A percentile compares a stretch with the other conserved stretches of the same genome.
Evolutionary conservation across 1,140 invertebrate species (phyloP).

Genomic region (Drosophila carrolli): DNA sequence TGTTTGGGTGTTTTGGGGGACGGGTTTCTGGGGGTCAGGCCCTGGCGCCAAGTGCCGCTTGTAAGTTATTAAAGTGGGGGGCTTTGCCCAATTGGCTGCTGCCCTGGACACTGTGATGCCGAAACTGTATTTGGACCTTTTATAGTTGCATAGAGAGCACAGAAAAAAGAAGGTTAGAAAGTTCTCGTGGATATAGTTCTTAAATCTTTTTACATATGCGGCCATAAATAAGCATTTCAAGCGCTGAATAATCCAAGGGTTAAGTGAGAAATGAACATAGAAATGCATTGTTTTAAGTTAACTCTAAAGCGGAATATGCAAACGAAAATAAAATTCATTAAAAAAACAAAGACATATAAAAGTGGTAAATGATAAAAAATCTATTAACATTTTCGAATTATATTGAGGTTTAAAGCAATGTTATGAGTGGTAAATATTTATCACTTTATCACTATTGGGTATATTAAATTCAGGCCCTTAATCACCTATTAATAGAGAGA

Average conservation of each 20-base stretch:
- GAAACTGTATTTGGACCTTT: conserved; percentile 49
- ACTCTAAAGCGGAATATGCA: background rate
- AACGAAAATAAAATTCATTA: background rate
- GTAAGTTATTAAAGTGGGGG: conserved; percentile 78
- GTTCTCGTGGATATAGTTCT: conserved; percentile 20
- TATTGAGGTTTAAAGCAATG: too few species aligned
- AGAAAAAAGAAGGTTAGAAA: conserved; percentile 19
- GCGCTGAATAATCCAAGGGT: conserved; percentile 17
- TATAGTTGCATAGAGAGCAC: conserved; percentile 29
- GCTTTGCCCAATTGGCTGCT: conserved; percentile 58
- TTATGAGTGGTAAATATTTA: too few species aligned
- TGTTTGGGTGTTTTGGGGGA: background rate
- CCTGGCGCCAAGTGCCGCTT: conserved; percentile 65
- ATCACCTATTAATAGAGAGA: too few species aligned
- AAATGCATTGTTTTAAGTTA: background rate
- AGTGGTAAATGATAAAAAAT: background rate
- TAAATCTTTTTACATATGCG: conserved; percentile 36
- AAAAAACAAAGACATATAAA: too few species aligned
- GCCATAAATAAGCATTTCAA: conserved; percentile 41
- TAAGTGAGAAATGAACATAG: background rate
- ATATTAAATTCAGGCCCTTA: too few species aligned
- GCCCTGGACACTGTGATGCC: conserved; percentile 25
- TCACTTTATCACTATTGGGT: too few species aligned
- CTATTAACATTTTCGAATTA: too few species aligned
- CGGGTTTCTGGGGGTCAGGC: background rate